Conservation (phyloP, 2,113 vertebrate genomes). For the Crypturellus undulatus region DNA sequence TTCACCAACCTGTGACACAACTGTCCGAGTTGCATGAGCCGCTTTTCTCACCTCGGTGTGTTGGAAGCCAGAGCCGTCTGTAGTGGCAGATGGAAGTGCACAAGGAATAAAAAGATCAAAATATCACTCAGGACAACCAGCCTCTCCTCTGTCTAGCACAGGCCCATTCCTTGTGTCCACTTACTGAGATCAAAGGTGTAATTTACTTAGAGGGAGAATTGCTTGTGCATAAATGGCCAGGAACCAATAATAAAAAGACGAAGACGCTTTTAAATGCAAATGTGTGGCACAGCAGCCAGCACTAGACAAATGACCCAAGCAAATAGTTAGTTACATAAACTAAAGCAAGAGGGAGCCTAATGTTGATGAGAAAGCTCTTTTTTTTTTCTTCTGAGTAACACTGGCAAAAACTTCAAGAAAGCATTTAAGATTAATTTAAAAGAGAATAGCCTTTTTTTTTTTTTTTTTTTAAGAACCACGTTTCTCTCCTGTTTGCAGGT, state of each 20-base stretch:
- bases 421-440: not conserved
- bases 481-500: not conserved
- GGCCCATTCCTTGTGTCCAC: not conserved
- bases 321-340: conserved; percentile 39
- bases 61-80: not conserved
- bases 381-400: not conserved
- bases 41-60: not conserved
- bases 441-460: not conserved
- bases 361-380: conserved; percentile 32
- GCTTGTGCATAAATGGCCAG: conserved; percentile 37
- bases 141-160: not conserved
- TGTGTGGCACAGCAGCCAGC: not conserved
- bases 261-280: conserved; percentile 57
- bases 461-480: not conserved
- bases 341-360: conserved; percentile 9
- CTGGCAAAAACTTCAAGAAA: not conserved
- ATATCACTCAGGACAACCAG: not conserved
- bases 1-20: not conserved
- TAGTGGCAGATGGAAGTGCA: not conserved
- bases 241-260: conserved; percentile 43
- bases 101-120: not conserved
- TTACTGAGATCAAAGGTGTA: conserved; percentile 35
- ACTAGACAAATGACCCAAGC: not conserved
- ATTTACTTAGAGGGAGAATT: conserved; percentile 56
- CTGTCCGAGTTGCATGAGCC: not conserved